Percentiles rank a stretch among this genome's conserved stretches.
phyloP scores from a whole-genome alignment of 1,140 invertebrate genomes.

The Papilio glaucus region DNA sequence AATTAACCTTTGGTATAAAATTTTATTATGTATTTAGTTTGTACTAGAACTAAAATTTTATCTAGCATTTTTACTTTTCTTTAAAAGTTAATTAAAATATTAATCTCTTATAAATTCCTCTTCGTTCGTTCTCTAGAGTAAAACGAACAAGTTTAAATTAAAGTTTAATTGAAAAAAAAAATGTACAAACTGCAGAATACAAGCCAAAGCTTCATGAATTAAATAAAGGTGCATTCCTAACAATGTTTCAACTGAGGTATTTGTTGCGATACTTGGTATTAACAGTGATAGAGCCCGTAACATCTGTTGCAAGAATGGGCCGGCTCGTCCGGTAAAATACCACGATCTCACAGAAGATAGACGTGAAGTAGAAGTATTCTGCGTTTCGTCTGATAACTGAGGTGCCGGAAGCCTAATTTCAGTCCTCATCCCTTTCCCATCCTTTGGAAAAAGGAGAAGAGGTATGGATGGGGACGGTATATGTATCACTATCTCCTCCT shows the following conservation, averaged over 20 bases:
- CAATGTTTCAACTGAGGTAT: neutral
- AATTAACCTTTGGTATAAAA: neutral
- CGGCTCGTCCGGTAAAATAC: too few relatives aligned
- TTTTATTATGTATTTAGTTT: neutral
- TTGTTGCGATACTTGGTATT: neutral
- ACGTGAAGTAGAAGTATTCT: too few relatives aligned
- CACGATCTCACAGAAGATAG: too few relatives aligned
- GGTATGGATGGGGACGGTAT: too few relatives aligned
- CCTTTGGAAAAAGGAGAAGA: too few relatives aligned
- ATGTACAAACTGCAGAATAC: neutral
- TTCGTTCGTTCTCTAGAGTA: neutral
- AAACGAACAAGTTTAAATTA: neutral
- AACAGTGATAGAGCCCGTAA: too few relatives aligned
- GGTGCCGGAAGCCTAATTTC: too few relatives aligned
- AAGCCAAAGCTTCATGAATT: neutral
- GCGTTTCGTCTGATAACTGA: too few relatives aligned
- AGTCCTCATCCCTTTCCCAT: too few relatives aligned
- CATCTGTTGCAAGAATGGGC: too few relatives aligned
- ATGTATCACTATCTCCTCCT: too few relatives aligned
- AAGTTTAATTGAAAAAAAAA: constrained; percentile 7
- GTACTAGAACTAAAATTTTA: neutral
- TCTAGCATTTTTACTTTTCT: too few relatives aligned
- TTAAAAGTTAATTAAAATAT: constrained; percentile 12
- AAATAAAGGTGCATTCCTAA: neutral
- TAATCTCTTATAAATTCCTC: constrained; percentile 6